Percentiles rank a stretch among this genome's conserved stretches.
Conservation (phyloP, 1,140 invertebrate species). For the Lycorma delicatula region DNA sequence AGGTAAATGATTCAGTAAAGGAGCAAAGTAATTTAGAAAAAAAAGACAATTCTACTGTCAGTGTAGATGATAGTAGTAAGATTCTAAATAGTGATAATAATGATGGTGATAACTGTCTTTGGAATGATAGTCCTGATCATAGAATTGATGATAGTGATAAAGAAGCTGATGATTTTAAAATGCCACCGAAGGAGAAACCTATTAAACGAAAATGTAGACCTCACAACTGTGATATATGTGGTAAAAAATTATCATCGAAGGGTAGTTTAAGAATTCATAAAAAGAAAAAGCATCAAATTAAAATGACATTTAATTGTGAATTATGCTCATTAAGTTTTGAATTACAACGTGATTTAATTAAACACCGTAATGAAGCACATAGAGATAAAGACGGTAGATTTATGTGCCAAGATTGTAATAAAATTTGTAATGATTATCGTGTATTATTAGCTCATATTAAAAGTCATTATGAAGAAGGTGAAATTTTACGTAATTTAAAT, state of each 20-base stretch:
- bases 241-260: conserved; percentile 11
- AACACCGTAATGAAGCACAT: conserved; percentile 3
- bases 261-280: conserved; percentile 11
- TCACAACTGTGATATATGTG: conserved; percentile 12
- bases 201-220: neutral
- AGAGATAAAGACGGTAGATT: conserved; percentile 6
- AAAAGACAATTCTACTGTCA: no score
- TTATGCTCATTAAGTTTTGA: conserved; percentile 2
- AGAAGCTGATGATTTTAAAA: no score
- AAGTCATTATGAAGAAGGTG: neutral
- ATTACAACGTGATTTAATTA: conserved; percentile 1
- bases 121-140: no score
- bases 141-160: no score
- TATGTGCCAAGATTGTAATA: conserved; percentile 2
- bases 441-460: neutral
- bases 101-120: no score
- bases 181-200: no score
- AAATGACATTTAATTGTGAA: conserved; percentile 8
- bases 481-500: no score
- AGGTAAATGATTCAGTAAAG: no score
- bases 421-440: neutral
- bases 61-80: no score
- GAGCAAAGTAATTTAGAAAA: no score
- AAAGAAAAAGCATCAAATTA: conserved; percentile 5
- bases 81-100: no score